Conservation (phyloP, 2,888 invertebrate genomes). For the Pyrgus malvae region DNA sequence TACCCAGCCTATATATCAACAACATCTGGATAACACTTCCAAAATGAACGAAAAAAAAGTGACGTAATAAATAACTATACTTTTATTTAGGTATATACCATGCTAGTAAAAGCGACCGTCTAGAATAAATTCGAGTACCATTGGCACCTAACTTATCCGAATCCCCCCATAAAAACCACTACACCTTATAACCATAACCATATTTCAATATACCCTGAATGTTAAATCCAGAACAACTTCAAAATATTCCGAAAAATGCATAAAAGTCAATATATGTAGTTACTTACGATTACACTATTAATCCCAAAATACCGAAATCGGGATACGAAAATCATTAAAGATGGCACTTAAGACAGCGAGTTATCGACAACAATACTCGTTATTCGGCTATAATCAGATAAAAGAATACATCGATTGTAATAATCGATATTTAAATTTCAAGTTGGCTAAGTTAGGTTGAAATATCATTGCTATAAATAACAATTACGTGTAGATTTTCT, state of each 20-base stretch:
- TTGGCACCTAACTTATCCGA: conserved; percentile 38
- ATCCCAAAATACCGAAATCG: conserved; percentile 21
- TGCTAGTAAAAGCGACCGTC: background rate
- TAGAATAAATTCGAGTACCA: conserved; percentile 42
- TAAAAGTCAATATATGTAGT: conserved; percentile 8
- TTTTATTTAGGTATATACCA: background rate
- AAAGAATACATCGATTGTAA: no score
- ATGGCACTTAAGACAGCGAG: conserved; percentile 45
- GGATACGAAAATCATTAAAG: conserved; percentile 32
- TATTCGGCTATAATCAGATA: conserved; percentile 19
- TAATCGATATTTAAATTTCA: background rate
- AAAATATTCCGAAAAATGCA: conserved; percentile 26
- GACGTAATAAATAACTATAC: background rate
- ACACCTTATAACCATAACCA: conserved; percentile 7
- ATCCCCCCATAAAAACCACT: conserved; percentile 5
- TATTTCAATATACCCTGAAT: conserved; percentile 28
- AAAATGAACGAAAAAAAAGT: no score
- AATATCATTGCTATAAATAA: no score
- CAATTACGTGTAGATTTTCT: no score
- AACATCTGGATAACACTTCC: no score
- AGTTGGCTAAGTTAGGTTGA: background rate
- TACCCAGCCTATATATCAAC: no score
- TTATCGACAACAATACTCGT: conserved; percentile 20
- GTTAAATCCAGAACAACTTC: conserved; percentile 23
- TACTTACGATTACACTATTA: conserved; percentile 7